Percentiles rank a stretch among this genome's conserved stretches.
These are phyloP conservation scores for Ceryle rudis DNA, from an alignment of 2,797 vertebrate genomes.

Conservation along the genomic window DNA sequence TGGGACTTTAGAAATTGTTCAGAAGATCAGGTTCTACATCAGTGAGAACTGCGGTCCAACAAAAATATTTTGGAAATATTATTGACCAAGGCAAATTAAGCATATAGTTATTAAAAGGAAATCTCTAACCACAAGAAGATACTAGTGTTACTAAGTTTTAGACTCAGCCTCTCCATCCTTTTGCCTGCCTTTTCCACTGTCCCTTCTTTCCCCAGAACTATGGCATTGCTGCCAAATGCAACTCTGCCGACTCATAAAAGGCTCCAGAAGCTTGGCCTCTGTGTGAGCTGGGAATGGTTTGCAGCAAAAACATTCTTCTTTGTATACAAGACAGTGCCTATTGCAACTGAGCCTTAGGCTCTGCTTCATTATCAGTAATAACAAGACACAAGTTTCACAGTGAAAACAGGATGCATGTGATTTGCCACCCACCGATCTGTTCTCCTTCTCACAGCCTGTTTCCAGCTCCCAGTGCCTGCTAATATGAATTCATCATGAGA, in stretches of 20 bases:
- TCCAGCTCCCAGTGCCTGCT: rapidly evolving
- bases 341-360: not conserved
- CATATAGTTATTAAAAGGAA: not conserved
- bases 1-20: not conserved
- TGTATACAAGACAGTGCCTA: not conserved
- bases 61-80: not conserved
- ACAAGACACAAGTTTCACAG: not conserved
- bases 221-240: not conserved
- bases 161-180: not conserved
- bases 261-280: not conserved
- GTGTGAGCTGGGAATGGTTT: not conserved
- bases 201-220: not conserved
- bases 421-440: rapidly evolving
- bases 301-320: not conserved
- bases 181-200: not conserved
- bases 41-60: not conserved
- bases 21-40: not conserved
- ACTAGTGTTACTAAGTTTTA: not conserved
- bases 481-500: rapidly evolving
- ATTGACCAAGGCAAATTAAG: not conserved
- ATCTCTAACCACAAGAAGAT: not conserved
- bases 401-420: rapidly evolving
- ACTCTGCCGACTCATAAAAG: not conserved
- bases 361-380: not conserved
- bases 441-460: not conserved